Percentiles rank a stretch among this genome's conserved stretches.
These are phyloP conservation scores for Euwallacea similis DNA, from an alignment of 1,140 invertebrate species.

Conservation along the genomic window DNA sequence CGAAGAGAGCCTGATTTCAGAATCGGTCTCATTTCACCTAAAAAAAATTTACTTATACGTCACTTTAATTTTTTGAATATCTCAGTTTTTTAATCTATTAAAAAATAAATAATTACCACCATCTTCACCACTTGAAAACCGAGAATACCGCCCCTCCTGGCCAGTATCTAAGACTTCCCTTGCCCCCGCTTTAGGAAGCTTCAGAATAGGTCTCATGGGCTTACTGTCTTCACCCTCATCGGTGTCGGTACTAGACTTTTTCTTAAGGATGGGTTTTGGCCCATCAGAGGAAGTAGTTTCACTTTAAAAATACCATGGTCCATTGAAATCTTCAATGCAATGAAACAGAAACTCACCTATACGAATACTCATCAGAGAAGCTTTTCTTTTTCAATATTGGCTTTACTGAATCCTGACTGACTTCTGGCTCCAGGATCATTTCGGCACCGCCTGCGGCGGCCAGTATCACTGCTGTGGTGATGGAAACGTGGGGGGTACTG, in stretches of 20 bases:
- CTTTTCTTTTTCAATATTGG: conserved; percentile 83
- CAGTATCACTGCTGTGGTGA: conserved; percentile 68
- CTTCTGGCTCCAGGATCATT: conserved; percentile 56
- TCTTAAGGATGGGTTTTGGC: conserved; percentile 79
- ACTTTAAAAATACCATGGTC: conserved; percentile 6
- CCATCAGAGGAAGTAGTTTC: conserved; percentile 53
- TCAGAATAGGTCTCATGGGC: conserved; percentile 75
- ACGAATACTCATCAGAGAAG: conserved; percentile 61
- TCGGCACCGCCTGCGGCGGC: conserved; percentile 64
- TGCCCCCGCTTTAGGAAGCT: conserved; percentile 63
- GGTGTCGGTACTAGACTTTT: conserved; percentile 77
- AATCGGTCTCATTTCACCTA: conserved; percentile 59
- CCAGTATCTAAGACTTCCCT: conserved; percentile 24
- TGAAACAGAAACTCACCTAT: conserved; percentile 27
- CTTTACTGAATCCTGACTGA: conserved; percentile 64
- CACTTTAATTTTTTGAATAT: too few species aligned
- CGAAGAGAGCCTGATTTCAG: conserved; percentile 60
- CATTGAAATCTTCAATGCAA: background rate
- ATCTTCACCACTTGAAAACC: conserved; percentile 44
- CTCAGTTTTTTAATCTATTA: too few species aligned
- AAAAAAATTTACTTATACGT: background rate
- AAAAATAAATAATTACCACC: conserved; percentile 5
- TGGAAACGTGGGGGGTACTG: conserved; percentile 66
- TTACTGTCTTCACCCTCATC: conserved; percentile 72
- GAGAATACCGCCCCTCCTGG: conserved; percentile 34